Base-by-base conservation (phyloP, 92 coral and sea anemone species). In the Chrysogorgia sp. region DNA sequence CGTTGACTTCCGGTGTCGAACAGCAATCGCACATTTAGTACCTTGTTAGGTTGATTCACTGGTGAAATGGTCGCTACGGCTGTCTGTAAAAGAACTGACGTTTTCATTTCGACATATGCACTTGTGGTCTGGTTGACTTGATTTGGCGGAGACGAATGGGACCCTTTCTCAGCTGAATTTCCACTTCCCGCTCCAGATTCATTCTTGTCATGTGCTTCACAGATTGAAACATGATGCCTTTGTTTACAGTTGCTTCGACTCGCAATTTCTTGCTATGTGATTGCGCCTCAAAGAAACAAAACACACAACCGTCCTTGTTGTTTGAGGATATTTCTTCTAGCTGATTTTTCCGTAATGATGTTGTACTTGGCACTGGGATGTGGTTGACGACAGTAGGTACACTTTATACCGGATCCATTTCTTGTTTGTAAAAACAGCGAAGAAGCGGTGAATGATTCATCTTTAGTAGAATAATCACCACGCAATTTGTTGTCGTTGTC, bases 1-100 rank as follows among this genome's bases (percentile, higher is more conserved):
- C 50, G 20, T 50, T 67, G 74, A 28, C 52, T 67, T 17, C 74
- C 56, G 33, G 57, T 67, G 74, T 67, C 74, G 33, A 67, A 67
- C 21, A 67, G 17, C n/a, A 67, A 1, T 67, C 45, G 12, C 62
- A 56, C 12, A 22, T 17, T 37, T 37, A 12, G 5, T 37, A 12
- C 43, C 12, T 12, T 37, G 43, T 12, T 37, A 12, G 43, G 12
- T 37, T 37, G 43, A 37, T 37, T 37, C 5, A 12, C 12, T 37
- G 6, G 6, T 4, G 43, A 37, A 4, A 37, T 12, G 5, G 43
- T 37, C 12, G 43, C 43, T 4, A 37, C 43, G 12, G 43, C 43
- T 4, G 12, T 37, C 6, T 37, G 12, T 37, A n/a, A n/a, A n/a
- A n/a, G n/a, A n/a, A n/a, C n/a, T n/a, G n/a, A n/a, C n/a, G n/a